These are phyloP conservation scores for Archegozetes longisetosus DNA, from an alignment of 1,140 invertebrate genomes.

Conservation along the genomic window DNA sequence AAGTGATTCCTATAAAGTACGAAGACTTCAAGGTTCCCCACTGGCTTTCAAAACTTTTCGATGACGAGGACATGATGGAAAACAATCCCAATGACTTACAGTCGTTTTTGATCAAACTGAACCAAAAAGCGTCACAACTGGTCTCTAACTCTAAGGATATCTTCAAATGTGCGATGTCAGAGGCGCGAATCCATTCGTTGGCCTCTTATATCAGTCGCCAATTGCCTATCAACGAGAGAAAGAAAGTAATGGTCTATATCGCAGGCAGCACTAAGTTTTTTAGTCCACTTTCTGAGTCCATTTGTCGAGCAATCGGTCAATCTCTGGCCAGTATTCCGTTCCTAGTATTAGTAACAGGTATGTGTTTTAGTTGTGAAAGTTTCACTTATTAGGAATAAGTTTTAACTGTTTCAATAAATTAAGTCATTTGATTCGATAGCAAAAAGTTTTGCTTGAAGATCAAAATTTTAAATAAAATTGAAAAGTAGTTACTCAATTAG, in stretches of 20 bases:
- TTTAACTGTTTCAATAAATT: too few relatives aligned
- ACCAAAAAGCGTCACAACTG: neutral
- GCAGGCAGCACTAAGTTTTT: neutral
- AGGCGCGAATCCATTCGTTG: neutral
- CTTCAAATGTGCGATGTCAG: neutral
- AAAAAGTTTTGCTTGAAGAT: too few relatives aligned
- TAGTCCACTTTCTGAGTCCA: neutral
- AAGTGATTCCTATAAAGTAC: slow-evolving; percentile 26
- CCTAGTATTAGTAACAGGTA: neutral
- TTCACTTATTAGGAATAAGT: too few relatives aligned
- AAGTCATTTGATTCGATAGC: too few relatives aligned
- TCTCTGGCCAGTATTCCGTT: neutral
- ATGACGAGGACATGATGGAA: slow-evolving; percentile 14
- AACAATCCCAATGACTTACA: neutral
- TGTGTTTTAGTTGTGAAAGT: too few relatives aligned
- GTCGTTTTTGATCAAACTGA: neutral
- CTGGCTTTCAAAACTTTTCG: slow-evolving; percentile 20
- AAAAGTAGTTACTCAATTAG: too few relatives aligned
- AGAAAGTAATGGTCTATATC: neutral
- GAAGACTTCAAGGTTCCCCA: slow-evolving; percentile 22
- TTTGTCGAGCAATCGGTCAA: neutral
- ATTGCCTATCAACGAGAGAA: neutral
- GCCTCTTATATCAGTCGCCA: neutral
- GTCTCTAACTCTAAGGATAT: neutral
- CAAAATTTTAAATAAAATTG: too few relatives aligned